These are phyloP conservation scores for Dryocosmus kuriphilus DNA, from an alignment of 2,888 invertebrate species.

Conservation along the genomic window DNA sequence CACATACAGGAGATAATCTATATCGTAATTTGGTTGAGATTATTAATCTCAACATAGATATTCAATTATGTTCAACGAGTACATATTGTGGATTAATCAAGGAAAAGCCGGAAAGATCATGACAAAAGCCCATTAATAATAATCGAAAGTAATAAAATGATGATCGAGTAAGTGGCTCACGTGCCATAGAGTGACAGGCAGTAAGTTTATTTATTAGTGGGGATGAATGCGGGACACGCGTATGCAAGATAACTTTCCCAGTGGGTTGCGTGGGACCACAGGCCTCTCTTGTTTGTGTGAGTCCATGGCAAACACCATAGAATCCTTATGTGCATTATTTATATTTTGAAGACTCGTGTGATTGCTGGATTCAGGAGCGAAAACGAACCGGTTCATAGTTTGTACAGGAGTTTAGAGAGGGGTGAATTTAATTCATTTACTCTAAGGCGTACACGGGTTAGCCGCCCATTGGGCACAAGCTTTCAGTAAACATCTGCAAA, in stretches of 20 bases:
- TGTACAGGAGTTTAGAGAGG: constrained; percentile 29
- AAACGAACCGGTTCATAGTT: constrained; percentile 13
- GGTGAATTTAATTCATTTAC: constrained; percentile 66
- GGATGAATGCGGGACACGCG: constrained; percentile 44
- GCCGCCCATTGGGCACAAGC: constrained; percentile 51
- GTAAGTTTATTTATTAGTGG: constrained; percentile 28
- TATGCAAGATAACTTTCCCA: constrained; percentile 43
- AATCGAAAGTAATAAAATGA: constrained; percentile 7
- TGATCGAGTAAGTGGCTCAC: constrained; percentile 7
- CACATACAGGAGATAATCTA: too few species aligned
- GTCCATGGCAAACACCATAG: constrained; percentile 39
- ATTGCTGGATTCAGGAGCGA: constrained; percentile 33
- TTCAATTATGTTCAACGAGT: not conserved
- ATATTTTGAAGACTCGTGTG: constrained; percentile 40
- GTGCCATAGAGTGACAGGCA: constrained; percentile 26
- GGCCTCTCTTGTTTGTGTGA: constrained; percentile 41
- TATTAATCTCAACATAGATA: too few species aligned
- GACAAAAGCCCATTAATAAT: not conserved
- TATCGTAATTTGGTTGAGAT: too few species aligned
- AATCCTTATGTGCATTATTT: constrained; percentile 46
- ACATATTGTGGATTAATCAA: not conserved
- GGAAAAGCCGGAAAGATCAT: not conserved
- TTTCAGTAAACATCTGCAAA: constrained; percentile 69
- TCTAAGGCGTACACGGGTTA: constrained; percentile 54
- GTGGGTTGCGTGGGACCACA: constrained; percentile 51